phyloP scores from a whole-genome alignment of 2,888 invertebrate species.

The Thecocarcelia acutangulata region DNA sequence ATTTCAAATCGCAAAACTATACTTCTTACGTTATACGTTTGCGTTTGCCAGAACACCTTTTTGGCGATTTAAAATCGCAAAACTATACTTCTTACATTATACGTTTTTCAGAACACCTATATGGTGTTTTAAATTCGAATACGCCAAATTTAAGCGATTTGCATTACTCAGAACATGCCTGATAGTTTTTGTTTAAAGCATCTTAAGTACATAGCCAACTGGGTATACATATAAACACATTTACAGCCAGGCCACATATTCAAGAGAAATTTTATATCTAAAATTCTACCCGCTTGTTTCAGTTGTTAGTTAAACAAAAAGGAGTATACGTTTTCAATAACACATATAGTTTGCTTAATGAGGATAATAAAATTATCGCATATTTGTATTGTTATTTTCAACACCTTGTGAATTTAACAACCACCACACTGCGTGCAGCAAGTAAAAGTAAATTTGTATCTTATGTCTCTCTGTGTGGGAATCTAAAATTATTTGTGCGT shows the following conservation, averaged over 20 bases:
- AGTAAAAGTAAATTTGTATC: slow-evolving; percentile 8
- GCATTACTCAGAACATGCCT: no score
- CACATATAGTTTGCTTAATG: slow-evolving; percentile 32
- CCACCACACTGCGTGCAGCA: slow-evolving; percentile 40
- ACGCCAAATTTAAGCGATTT: no score
- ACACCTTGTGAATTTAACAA: slow-evolving; percentile 58
- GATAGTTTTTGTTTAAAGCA: no score
- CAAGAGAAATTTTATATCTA: slow-evolving; percentile 27
- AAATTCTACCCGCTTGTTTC: slow-evolving; percentile 21
- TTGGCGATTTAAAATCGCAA: no score
- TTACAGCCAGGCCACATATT: not conserved
- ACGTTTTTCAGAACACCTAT: no score
- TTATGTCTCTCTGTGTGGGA: not conserved
- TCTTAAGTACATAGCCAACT: no score
- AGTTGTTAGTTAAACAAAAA: not conserved
- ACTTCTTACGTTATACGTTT: no score
- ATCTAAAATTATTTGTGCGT: not conserved
- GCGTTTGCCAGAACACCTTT: no score
- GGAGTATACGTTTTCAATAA: slow-evolving; percentile 3
- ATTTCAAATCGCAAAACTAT: no score
- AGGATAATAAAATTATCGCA: slow-evolving; percentile 60
- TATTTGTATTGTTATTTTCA: slow-evolving; percentile 54
- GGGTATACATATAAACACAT: no score
- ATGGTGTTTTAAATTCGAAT: no score
- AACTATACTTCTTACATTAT: no score